A percentile compares a stretch with the other conserved stretches of the same genome.
Evolutionary conservation across 2,113 vertebrate species (phyloP).

Genomic region (Cromileptes altivelis): DNA sequence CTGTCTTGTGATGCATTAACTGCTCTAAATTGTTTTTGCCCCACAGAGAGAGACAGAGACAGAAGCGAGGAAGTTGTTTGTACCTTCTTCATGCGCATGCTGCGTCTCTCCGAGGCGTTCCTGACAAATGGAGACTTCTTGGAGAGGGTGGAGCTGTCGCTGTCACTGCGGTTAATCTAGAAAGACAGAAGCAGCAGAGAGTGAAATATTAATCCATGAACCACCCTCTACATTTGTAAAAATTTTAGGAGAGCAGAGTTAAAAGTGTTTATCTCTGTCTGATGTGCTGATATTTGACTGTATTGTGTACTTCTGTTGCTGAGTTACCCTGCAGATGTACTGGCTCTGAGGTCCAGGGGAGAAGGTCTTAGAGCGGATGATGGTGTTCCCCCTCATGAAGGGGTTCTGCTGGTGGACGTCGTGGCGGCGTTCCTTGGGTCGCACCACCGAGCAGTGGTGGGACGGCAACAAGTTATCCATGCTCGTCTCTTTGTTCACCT

Average conservation of each 20-base stretch:
- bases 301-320: not conserved
- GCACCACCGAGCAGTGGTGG: conserved; percentile 87
- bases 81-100: conserved; percentile 96
- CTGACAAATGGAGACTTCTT: conserved; percentile 96
- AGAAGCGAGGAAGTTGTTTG: not conserved
- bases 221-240: not conserved
- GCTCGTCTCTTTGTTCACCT: conserved; percentile 91
- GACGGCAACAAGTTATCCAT: conserved; percentile 80
- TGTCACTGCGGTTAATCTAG: conserved; percentile 97
- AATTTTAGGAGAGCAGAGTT: no score
- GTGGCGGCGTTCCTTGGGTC: conserved; percentile 92
- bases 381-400: conserved; percentile 94
- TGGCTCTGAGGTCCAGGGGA: conserved; percentile 98
- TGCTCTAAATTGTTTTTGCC: no score
- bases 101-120: conserved; percentile 94
- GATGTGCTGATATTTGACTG: not conserved
- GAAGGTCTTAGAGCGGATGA: conserved; percentile 99
- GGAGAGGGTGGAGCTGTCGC: conserved; percentile 97
- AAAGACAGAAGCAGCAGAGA: not conserved
- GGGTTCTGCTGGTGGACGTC: conserved; percentile 86
- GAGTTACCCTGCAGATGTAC: conserved; percentile 94
- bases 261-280: not conserved
- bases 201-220: not conserved
- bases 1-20: not conserved
- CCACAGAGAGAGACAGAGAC: no score